phyloP scores from a whole-genome alignment of 2,888 invertebrate genomes.

The Drosophila borealis region DNA sequence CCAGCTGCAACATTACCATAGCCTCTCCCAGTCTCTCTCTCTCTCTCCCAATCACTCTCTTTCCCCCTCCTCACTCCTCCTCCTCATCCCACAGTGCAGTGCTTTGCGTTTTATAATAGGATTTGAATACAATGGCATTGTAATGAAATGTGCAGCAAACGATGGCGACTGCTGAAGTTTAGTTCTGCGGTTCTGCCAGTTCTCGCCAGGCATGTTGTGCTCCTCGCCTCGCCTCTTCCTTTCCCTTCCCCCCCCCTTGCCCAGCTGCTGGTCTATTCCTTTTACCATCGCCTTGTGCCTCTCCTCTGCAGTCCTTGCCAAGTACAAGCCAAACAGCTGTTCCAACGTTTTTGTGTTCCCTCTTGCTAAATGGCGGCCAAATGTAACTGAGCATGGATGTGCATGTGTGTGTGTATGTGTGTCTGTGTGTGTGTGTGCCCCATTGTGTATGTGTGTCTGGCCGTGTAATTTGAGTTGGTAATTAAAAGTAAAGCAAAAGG shows the following conservation, averaged over 20 bases:
- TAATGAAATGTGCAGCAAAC: slow-evolving; percentile 80
- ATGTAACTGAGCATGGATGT: slow-evolving; percentile 13
- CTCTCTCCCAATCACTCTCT: not conserved
- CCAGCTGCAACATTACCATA: slow-evolving; percentile 46
- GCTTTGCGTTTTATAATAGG: slow-evolving; percentile 76
- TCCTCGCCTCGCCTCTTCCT: not conserved
- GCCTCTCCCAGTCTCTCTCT: not conserved
- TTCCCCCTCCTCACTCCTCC: not conserved
- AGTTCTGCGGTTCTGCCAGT: slow-evolving; percentile 66
- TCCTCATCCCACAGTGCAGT: slow-evolving; percentile 38
- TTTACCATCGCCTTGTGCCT: not conserved
- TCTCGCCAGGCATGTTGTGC: slow-evolving; percentile 18
- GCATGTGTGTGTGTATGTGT: slow-evolving; percentile 2
- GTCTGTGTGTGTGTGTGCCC: slow-evolving; percentile 21
- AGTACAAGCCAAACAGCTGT: slow-evolving; percentile 75
- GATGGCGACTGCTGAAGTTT: slow-evolving; percentile 69
- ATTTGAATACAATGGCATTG: slow-evolving; percentile 79
- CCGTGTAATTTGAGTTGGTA: slow-evolving; percentile 75
- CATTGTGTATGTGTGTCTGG: slow-evolving; percentile 50
- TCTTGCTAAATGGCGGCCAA: slow-evolving; percentile 42
- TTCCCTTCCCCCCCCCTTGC: not conserved
- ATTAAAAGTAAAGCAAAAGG: slow-evolving; percentile 77
- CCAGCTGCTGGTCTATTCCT: not conserved
- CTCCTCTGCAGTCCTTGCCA: slow-evolving; percentile 43
- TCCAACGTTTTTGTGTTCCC: slow-evolving; percentile 51